Evolutionary conservation across 2,888 invertebrate species (phyloP), one percentile per base, ranked within the genome.

Genomic region (Rhingia rostrata): DNA sequence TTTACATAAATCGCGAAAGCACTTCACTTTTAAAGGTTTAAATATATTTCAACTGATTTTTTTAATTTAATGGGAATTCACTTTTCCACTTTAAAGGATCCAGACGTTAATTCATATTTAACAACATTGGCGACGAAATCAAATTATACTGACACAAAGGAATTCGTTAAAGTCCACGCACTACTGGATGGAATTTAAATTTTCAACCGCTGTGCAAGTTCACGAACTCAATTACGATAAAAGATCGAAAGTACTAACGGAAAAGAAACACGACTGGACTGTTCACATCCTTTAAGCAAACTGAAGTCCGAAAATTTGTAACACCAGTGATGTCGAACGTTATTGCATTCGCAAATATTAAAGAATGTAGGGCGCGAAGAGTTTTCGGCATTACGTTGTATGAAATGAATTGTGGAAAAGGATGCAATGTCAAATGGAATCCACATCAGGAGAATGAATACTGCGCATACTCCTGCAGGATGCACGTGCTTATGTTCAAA

Each of bases 201-300:
- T 22, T 45, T 2, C 0, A 32, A 9, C 22, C 22, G 22, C 22
- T 22, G 2, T 22, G 1, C 35, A 6, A 22, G 14, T 47, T 22
- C n/a, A 10, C 22, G 22, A 61, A 33, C 32, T 4, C 6, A 9
- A 41, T 30, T 6, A 2, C 4, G 7, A 35, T 10, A 47, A 12
- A 10, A 14, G 41, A 32, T 4, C 39, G 6, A n/a, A 10, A 12
- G 7, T 6, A 32, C n/a, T 41, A 6, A 9, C n/a, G 14, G 45
- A 33, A 14, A 45, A 35, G 35, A 33, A 61, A 61, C 61, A 77
- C 61, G 61, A 61, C 77, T 63, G 54, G 22, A 77, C 47, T 69
- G 69, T 5, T 77, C 47, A 63, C 61, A 77, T 77, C 45, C 69
- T 69, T 63, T 77, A 41, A 61, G 39, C 37, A 39, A 69, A 77